phyloP scores from a whole-genome alignment of 64 coral and sea anemone genomes.

The Pocillopora verrucosa region DNA sequence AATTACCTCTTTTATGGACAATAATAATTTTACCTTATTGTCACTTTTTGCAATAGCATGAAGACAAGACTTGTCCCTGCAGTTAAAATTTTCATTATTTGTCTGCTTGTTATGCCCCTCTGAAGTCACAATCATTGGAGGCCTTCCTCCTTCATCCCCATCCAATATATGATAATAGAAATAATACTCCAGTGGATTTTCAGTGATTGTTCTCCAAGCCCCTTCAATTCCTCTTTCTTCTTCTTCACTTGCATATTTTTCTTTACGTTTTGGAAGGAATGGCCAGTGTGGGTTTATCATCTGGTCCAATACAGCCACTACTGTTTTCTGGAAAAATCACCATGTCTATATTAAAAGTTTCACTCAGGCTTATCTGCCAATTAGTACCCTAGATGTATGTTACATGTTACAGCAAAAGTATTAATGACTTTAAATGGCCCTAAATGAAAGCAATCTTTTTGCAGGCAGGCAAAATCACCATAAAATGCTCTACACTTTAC shows the following conservation, averaged over 20 bases:
- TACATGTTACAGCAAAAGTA: no score
- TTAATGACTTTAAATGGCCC: no score
- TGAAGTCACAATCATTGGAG: slow-evolving; percentile 50
- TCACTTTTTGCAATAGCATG: slow-evolving; percentile 85
- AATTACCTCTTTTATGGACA: no score
- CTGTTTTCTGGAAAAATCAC: slow-evolving; percentile 62
- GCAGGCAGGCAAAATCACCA: no score
- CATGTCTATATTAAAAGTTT: no score
- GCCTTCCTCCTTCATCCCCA: slow-evolving; percentile 17
- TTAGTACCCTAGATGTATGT: no score
- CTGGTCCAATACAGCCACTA: slow-evolving; percentile 71
- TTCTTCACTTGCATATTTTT: slow-evolving; percentile 52
- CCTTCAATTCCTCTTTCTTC: slow-evolving; percentile 42
- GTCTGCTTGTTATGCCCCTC: slow-evolving; percentile 16
- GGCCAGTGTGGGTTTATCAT: slow-evolving; percentile 95
- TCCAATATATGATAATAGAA: slow-evolving; percentile 79
- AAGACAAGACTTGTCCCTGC: slow-evolving; percentile 60
- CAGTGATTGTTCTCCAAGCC: slow-evolving; percentile 48
- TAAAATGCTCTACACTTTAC: no score
- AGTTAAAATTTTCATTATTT: slow-evolving; percentile 62
- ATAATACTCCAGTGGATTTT: slow-evolving; percentile 92
- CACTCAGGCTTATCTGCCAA: no score
- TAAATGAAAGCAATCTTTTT: no score
- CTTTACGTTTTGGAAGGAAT: slow-evolving; percentile 67
- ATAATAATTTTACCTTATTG: slow-evolving; percentile 34